Base-by-base conservation (phyloP, 2,113 vertebrate genomes). In the Sorex araneus region DNA sequence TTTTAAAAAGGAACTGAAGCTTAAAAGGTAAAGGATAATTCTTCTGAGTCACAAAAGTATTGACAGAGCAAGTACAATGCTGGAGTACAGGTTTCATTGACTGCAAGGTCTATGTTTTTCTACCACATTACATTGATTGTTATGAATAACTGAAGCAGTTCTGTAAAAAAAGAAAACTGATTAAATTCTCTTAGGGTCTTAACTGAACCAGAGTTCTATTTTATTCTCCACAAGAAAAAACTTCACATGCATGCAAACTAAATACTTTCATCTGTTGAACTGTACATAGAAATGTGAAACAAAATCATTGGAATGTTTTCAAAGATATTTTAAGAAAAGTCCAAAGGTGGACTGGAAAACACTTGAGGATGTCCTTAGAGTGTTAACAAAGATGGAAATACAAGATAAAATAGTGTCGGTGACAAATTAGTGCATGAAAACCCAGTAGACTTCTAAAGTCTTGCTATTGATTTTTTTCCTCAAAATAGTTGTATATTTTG, bases 111-210 rank as follows among this genome's bases (percentile, higher is more conserved):
- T 34, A 16, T 34, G 19, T 69, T 93, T 93, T 78, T 47, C 71
- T 12, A 70, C 13, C 43, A 69, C 12, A 71, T 70, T 69, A 45
- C 0, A 32, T 16, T 78, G 28, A 43, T 10, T 70, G 3, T 57
- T 43, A 78, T 75, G 28, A 94, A 87, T 74, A 90, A 83, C 6
- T 32, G 67, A 82, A 74, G 40, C 76, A 19, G 15, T 71, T 71
- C 25, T 80, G 7, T 71, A 8, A 32, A 70, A 70, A 6, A 32
- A 3, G 89, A 3, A 88, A 87, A 70, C 11, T 64, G 27, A 54
- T 27, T 91, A 40, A 83, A 57, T 89, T 81, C 27, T 81, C 6
- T 6, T 84, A 81, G 0, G 23, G 25, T 74, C 40, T 92, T 79
- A 78, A 78, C n/a, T 84, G 27, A 74, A 73, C 1, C 32, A 79